Conservation (phyloP, 1,140 invertebrate species). For the Anadara kagoshimensis region DNA sequence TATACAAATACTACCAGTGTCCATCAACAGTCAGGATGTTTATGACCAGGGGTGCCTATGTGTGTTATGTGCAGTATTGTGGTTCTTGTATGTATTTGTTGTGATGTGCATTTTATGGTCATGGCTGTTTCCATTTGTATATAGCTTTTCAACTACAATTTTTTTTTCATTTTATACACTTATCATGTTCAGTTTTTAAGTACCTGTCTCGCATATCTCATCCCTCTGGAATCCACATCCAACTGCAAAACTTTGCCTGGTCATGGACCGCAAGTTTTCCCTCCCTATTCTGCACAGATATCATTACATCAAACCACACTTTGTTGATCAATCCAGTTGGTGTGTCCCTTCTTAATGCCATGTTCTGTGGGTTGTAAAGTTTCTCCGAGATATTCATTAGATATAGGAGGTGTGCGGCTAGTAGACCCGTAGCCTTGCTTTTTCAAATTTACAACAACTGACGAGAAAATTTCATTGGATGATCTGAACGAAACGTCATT, state of each 20-base stretch:
- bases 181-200: background rate
- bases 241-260: background rate
- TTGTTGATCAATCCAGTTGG: background rate
- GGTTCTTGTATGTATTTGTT: background rate
- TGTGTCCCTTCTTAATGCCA: background rate
- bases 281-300: background rate
- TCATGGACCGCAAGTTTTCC: background rate
- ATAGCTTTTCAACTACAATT: background rate
- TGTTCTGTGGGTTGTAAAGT: background rate
- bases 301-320: background rate
- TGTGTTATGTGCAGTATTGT: background rate
- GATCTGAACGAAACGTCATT: background rate
- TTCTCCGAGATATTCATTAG: background rate
- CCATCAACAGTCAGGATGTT: background rate
- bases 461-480: background rate
- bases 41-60: background rate
- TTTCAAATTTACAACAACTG: background rate
- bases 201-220: background rate
- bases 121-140: background rate
- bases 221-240: background rate
- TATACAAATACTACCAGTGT: background rate
- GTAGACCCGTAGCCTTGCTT: background rate
- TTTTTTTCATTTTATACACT: background rate
- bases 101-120: background rate
- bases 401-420: background rate